Conservation (phyloP, 1,140 invertebrate genomes). For the Drosophila ercepeae region DNA sequence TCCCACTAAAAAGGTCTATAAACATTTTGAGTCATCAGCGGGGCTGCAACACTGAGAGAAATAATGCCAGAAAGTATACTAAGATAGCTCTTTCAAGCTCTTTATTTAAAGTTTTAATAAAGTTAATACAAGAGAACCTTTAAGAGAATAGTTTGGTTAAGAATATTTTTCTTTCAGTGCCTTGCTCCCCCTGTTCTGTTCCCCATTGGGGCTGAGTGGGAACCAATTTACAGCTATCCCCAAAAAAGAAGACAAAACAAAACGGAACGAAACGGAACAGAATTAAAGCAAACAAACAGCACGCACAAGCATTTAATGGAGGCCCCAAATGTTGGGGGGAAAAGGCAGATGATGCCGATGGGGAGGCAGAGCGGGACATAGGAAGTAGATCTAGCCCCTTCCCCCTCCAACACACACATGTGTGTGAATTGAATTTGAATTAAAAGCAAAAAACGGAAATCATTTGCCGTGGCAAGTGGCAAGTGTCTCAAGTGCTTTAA, state of each 20-base stretch:
- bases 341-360: slow-evolving; percentile 11
- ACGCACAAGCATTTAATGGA: slow-evolving; percentile 64
- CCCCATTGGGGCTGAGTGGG: slow-evolving; percentile 27
- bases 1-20: slow-evolving; percentile 59
- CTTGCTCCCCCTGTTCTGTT: background rate
- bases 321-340: slow-evolving; percentile 23
- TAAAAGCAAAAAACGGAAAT: slow-evolving; percentile 47
- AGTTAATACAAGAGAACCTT: no score
- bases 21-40: slow-evolving; percentile 60
- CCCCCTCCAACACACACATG: slow-evolving; percentile 2
- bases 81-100: no score
- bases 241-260: slow-evolving; percentile 24
- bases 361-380: slow-evolving; percentile 12
- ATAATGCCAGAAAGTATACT: background rate
- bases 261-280: slow-evolving; percentile 22
- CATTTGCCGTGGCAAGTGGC: slow-evolving; percentile 31
- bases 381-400: background rate
- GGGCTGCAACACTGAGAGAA: background rate
- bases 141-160: no score
- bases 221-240: slow-evolving; percentile 57
- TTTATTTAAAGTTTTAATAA: no score
- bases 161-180: background rate
- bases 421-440: slow-evolving; percentile 39
- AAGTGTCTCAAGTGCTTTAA: slow-evolving; percentile 60
- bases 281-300: slow-evolving; percentile 64